Conservation (phyloP, 2,888 invertebrate genomes). For the Eulithis testata region DNA sequence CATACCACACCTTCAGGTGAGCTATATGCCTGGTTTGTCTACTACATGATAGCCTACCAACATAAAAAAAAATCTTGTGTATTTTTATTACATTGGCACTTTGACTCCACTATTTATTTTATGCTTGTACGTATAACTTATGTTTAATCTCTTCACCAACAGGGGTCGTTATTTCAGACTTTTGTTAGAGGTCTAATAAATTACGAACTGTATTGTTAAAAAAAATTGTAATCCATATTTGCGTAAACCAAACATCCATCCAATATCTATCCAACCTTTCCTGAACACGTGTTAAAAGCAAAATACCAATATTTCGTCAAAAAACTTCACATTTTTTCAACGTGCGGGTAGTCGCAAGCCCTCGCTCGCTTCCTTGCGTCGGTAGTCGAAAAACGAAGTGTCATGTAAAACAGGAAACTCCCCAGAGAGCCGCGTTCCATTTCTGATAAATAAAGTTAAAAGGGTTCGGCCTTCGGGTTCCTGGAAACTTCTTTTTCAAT, state of each 20-base stretch:
- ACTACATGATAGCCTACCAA: no score
- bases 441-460: constrained; percentile 75
- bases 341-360: constrained; percentile 33
- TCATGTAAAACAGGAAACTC: constrained; percentile 64
- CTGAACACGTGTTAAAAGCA: constrained; percentile 2
- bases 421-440: constrained; percentile 62
- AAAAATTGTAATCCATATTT: not conserved
- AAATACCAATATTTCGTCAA: constrained; percentile 26
- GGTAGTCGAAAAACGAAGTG: constrained; percentile 49
- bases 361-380: constrained; percentile 2
- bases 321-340: constrained; percentile 4
- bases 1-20: no score
- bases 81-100: no score
- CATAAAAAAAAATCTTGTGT: no score
- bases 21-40: no score
- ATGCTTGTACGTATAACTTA: no score
- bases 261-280: not conserved
- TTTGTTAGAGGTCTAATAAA: no score
- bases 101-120: no score
- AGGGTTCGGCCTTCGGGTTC: constrained; percentile 60
- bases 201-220: no score
- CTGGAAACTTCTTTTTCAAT: constrained; percentile 21
- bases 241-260: not conserved
- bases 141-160: no score
- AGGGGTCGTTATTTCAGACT: no score